Evolutionary conservation across 1,140 invertebrate genomes (phyloP), one percentile per base, ranked within the genome.

Genomic region (Thaumetopoea pityocampa): DNA sequence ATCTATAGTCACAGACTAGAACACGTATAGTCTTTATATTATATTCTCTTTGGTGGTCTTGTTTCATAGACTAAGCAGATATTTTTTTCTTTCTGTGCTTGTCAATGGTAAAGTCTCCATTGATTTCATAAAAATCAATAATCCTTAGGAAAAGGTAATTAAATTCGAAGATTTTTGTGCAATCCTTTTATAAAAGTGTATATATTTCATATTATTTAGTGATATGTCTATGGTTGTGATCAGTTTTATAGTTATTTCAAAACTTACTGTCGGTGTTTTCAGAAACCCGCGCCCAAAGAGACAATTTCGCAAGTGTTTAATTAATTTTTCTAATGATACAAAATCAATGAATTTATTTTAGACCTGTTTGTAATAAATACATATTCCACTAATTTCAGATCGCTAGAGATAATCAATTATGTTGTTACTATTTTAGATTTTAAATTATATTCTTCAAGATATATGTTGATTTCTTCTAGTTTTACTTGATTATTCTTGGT

Each of bases 111-210:
- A 41, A 24, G 19, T 32, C 20, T 20, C 20, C 37, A 15, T 24
- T 41, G 18, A 23, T 32, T 41, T 15, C 34, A 10, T 36, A 10
- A 10, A 10, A 12, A 32, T 9, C 28, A 20, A 32, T 7, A 5
- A 41, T 41, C 32, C 19, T 23, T 32, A 30, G 17, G 1, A 17
- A 16, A 30, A 50, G 37, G 47, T 38, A 43, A 50, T 37, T 40
- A 22, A 49, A 49, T 49, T 38, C 20, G 10, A n/a, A 30, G 26
- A 29, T 24, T 28, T 29, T 17, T 22, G 8, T 24, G 8, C 23
- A 48, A 48, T 48, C 45, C 6, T 41, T 18, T 9, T 34, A 26
- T 30, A 12, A 15, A 41, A 30, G 23, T 48, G 37, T 7, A 22
- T n/a, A n/a, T 18, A 29, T 12, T 27, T 29, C 7, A 29, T 22